Base-by-base conservation (phyloP, 1,140 invertebrate species). In the Zaprionus capensis region DNA sequence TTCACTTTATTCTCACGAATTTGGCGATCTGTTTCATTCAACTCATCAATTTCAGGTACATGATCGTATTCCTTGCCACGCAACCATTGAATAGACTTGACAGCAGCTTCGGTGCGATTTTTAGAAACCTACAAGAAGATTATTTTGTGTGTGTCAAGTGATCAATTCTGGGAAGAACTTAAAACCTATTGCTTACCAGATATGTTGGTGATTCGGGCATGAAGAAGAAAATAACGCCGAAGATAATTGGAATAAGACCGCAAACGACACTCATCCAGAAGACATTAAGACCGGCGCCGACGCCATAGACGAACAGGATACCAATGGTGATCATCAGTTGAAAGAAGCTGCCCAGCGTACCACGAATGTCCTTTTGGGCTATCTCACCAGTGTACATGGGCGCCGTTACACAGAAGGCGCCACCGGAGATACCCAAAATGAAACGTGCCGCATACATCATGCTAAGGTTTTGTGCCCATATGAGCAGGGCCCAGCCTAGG, bases 311-410 rank as follows among this genome's bases (percentile, higher is more conserved):
- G 17, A 95, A 93, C 1, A 97, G 91, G 41, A 97, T 97, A 73
- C 96, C 97, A 20, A 95, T 88, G 1, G 95, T 96, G 34, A 97
- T 94, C 94, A 96, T 95, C 9, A 97, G 92, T 82, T 97, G 96
- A 76, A 97, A 96, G 74, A 95, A 96, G 20, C 96, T 96, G 5
- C 96, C 97, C 2, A 98, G 93, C 1, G 95, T 95, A 7, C 97
- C 97, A 38, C 97, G 94, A 71, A 97, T 96, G 7, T 95, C 94
- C 69, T 95, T 96, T 76, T 97, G 96, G 0, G 96, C 95, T 38
- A 97, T 97, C 93, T 98, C 97, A 24, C 96, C 96, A 0, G 96
- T 96, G 83, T 98, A 98, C 59, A 97, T 94, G 0, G 97, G 97
- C 0, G 95, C 96, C 1, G 95, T 95, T 2, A 96, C 95, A 70